Evolutionary conservation across 2,888 invertebrate species (phyloP).

Genomic region (Lacanobia wlatinum): DNA sequence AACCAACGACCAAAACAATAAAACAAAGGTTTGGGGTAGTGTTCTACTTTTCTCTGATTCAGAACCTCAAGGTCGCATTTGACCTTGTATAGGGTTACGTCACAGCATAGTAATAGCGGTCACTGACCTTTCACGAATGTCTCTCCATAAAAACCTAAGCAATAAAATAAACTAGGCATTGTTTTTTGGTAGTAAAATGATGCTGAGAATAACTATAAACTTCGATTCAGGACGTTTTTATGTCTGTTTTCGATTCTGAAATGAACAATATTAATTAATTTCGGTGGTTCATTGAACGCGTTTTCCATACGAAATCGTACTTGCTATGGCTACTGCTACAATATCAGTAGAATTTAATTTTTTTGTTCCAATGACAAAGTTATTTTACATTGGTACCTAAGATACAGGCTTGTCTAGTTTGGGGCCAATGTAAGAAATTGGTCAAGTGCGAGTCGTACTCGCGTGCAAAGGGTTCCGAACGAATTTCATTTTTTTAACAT

Average conservation of each 20-base stretch:
- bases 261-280: not conserved
- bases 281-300: not conserved
- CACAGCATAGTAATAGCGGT: not conserved
- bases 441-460: no score
- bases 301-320: no score
- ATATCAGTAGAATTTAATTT: not conserved
- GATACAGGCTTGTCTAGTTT: no score
- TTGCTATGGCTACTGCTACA: no score
- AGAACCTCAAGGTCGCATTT: not conserved
- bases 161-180: not conserved
- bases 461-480: no score
- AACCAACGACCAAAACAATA: conserved; percentile 22
- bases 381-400: no score
- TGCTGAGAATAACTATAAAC: not conserved
- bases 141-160: not conserved
- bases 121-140: not conserved
- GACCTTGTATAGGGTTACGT: not conserved
- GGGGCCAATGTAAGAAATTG: no score
- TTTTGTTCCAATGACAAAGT: no score
- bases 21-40: conserved; percentile 21
- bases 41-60: not conserved
- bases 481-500: no score
- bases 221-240: not conserved
- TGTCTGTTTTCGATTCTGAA: not conserved
- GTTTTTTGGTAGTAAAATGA: not conserved